Percentiles rank a stretch among this genome's conserved stretches.
Evolutionary conservation across 2,113 vertebrate species (phyloP).

Genomic region (Cepphus grylle): DNA sequence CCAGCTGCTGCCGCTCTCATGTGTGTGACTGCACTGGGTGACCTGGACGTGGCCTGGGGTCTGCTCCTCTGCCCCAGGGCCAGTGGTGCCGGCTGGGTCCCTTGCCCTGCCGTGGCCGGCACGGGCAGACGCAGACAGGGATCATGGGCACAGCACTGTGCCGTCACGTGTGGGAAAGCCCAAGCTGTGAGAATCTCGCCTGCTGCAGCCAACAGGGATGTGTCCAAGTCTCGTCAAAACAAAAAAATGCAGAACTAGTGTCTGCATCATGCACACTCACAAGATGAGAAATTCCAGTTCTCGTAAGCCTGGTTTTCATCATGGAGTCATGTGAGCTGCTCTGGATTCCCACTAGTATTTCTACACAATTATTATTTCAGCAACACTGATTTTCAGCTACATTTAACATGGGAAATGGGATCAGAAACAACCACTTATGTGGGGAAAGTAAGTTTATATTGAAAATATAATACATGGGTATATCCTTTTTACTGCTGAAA

Average conservation of each 20-base stretch:
- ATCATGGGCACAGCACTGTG: accelerated
- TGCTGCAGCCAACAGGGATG: neutral
- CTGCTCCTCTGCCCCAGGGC: neutral
- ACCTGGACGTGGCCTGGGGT: neutral
- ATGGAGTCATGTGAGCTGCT: neutral
- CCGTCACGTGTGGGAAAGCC: neutral
- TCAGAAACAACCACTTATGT: neutral
- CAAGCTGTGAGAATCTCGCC: neutral
- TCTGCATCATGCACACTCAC: neutral
- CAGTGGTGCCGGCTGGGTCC: neutral
- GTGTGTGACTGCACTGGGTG: neutral
- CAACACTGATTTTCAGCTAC: neutral
- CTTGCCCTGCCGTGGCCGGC: neutral
- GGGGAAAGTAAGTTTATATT: neutral
- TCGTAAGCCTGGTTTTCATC: neutral
- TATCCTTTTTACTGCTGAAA: neutral
- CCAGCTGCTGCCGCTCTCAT: neutral
- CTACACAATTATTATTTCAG: neutral
- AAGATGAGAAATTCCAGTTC: conserved; percentile 24
- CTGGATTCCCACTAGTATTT: neutral
- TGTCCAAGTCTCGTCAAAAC: neutral
- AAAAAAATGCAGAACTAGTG: neutral
- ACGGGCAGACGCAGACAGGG: accelerated
- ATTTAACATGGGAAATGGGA: neutral
- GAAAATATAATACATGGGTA: neutral